Base-by-base conservation (phyloP, 64 coral and sea anemone species). In the Hydrozoanthus tunicans region DNA sequence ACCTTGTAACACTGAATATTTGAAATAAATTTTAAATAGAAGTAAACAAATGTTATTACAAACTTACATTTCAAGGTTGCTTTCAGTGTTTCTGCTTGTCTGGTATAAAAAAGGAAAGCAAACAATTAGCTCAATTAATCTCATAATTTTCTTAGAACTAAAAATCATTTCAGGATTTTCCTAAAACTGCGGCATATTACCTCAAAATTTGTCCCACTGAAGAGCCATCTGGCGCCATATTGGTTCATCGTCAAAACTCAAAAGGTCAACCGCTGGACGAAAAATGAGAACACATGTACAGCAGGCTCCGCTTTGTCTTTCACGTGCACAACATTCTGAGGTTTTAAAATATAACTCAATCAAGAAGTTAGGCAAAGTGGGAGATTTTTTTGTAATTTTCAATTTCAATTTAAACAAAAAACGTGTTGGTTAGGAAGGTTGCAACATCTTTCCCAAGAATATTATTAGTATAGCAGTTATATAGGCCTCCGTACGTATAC, bases 181-280 rank as follows among this genome's bases (percentile, higher is more conserved):
- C 69, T 88, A 13, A 73, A 61, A 75, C 5, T 61, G 3, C 60
- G 70, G 4, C 61, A n/a, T 64, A 13, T 88, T 88, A 88, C 84
- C 84, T 88, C 55, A 88, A 61, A 88, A 88, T 88, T 74, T 88
- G 84, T 60, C 84, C 84, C 84, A 88, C 84, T 74, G 84, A 88
- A 88, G 84, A 88, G 56, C 84, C 68, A 88, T 88, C 84, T 6
- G 84, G 84, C 84, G 84, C 84, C 84, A 88, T 88, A 73, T 88
- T 88, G 84, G 68, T 74, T 88, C 84, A 88, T 88, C 56, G 69
- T 88, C 82, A 68, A 85, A 73, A 88, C 84, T 74, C 26, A 65
- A 43, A 0, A 14, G 23, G 20, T 7, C 58, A 74, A 56, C 84
- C 56, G 84, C 55, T 85, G 82, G 12, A 58, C 51, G 14, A 55